Conservation (phyloP, 2,797 vertebrate species). For the Acanthurus leucopareius region DNA sequence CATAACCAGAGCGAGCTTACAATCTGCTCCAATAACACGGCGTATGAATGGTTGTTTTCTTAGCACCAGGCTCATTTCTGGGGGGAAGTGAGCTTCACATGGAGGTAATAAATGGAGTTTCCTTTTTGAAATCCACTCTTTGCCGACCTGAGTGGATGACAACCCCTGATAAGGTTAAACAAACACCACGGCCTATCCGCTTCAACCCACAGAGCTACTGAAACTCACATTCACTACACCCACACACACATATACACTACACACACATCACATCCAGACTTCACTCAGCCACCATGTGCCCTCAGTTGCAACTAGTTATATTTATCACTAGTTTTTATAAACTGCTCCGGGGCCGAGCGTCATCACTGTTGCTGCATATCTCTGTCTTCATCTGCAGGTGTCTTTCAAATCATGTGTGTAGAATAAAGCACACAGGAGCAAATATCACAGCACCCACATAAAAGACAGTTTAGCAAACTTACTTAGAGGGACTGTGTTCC, state of each 20-base stretch:
- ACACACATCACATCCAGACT: background rate
- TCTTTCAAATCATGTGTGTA: constrained; percentile 48
- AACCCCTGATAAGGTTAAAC: constrained; percentile 84
- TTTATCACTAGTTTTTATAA: constrained; percentile 38
- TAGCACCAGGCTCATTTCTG: constrained; percentile 53
- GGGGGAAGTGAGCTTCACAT: constrained; percentile 69
- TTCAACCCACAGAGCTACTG: constrained; percentile 47
- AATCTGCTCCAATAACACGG: constrained; percentile 58
- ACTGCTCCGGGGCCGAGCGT: constrained; percentile 52
- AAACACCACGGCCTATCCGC: constrained; percentile 73
- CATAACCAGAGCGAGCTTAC: constrained; percentile 55
- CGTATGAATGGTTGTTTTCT: constrained; percentile 68
- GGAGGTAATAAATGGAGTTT: constrained; percentile 81
- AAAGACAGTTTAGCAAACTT: too few relatives aligned
- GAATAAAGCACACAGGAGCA: constrained; percentile 52
- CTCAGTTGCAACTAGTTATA: constrained; percentile 11
- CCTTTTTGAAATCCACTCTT: constrained; percentile 77
- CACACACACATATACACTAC: constrained; percentile 13
- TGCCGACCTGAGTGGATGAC: constrained; percentile 76
- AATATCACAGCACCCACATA: too few relatives aligned
- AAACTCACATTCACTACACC: constrained; percentile 26
- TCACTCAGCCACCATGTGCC: constrained; percentile 8
- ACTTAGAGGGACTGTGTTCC: too few relatives aligned
- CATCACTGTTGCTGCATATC: constrained; percentile 59
- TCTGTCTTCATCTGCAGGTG: constrained; percentile 50